Evolutionary conservation across 2,113 vertebrate species (phyloP).

Genomic region (Conger conger): DNA sequence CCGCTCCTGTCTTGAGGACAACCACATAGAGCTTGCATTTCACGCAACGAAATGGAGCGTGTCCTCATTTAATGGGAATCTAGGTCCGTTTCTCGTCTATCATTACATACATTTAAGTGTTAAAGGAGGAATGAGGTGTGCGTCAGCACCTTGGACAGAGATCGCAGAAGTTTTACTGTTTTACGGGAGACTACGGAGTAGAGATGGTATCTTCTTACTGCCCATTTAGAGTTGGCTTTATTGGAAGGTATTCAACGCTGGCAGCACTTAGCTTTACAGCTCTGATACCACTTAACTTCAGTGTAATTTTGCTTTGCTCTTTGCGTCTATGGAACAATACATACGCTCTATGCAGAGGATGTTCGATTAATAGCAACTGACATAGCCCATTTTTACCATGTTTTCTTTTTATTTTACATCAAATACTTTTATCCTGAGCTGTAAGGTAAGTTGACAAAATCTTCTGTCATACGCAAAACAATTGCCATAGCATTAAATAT

Average conservation of each 20-base stretch:
- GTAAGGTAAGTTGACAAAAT: slow-evolving; percentile 77
- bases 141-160: neutral
- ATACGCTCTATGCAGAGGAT: neutral
- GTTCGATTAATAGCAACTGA: neutral
- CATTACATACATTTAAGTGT: slow-evolving; percentile 8
- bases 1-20: neutral
- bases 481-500: slow-evolving; percentile 94
- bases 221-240: slow-evolving; percentile 11
- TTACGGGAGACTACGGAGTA: neutral
- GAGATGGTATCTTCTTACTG: neutral
- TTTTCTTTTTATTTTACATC: neutral
- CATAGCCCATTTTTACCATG: too few species aligned
- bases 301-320: neutral
- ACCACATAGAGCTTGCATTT: neutral
- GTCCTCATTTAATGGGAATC: neutral
- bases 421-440: neutral
- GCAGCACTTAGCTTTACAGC: neutral
- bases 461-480: slow-evolving; percentile 92
- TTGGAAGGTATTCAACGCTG: slow-evolving; percentile 96
- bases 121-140: neutral
- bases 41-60: neutral
- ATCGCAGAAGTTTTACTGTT: neutral
- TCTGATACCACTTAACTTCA: neutral
- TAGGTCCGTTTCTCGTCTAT: neutral
- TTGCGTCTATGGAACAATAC: neutral